Evolutionary conservation across 2,113 vertebrate species (phyloP).

Genomic region (Anhinga anhinga): DNA sequence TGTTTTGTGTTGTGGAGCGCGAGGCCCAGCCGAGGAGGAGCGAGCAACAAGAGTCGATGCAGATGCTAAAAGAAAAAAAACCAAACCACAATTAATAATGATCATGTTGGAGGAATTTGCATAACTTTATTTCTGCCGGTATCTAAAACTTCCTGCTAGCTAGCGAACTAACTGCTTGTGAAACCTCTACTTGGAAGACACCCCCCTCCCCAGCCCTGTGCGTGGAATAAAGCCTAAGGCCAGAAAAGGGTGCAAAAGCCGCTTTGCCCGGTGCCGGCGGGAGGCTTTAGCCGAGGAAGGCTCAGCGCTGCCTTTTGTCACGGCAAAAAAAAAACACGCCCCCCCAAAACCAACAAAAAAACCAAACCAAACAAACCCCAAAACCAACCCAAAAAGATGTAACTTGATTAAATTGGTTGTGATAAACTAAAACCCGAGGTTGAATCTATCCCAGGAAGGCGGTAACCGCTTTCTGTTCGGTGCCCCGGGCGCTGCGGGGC

Average conservation of each 20-base stretch:
- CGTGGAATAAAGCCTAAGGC: neutral
- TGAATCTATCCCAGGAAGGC: neutral
- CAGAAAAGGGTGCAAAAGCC: neutral
- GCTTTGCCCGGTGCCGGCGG: neutral
- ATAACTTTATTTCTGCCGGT: neutral
- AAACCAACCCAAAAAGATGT: neutral
- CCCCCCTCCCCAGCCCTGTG: neutral
- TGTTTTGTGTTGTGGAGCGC: neutral
- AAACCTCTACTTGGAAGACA: neutral
- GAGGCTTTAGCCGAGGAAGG: neutral
- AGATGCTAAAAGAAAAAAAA: neutral
- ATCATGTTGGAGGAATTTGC: neutral
- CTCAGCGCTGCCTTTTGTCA: neutral
- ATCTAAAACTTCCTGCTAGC: neutral
- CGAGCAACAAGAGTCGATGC: neutral
- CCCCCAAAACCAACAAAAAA: no score
- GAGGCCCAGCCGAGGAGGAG: neutral
- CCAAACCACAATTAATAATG: no score
- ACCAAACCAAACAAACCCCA: no score
- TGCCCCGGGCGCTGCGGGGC: neutral
- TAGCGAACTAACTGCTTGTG: neutral
- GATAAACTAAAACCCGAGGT: neutral
- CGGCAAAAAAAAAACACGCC: no score
- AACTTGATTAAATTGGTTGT: neutral
- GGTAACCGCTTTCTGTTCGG: neutral